Evolutionary conservation across 35 echinoderm and acorn worm species (phyloP), one percentile per base, ranked within the genome.

Genomic region (Ptychodera flava): DNA sequence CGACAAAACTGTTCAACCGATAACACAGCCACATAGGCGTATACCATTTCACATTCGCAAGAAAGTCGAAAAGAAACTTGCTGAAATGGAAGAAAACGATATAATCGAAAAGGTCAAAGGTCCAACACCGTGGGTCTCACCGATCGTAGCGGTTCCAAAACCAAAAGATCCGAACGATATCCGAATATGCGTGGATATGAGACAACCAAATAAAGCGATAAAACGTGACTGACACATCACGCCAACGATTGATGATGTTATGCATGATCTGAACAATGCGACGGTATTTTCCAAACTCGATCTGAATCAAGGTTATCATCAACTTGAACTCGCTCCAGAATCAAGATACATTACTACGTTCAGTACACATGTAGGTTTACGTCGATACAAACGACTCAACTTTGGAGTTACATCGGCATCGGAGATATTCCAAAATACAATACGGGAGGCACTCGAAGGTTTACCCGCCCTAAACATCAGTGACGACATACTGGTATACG

Each of bases 61-160:
- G 53, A 33, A 16, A 81, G 90, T 92, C 0, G 85, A 89, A 52
- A 85, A 78, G 45, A 78, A 91, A 36, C 78, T 91, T 27, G 28
- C 31, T 15, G 64, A 90, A 33, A 34, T 92, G 30, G 6, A 83
- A 36, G 79, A 82, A 16, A 77, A 78, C 31, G 89, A 94, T 82
- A 85, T 95, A 79, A 95, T 95, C 31, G 90, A 95, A 79, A 86
- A 85, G 0, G 90, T 95, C 28, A 37, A 36, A 29, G 78, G 81
- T 82, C 93, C 93, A n/a, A 95, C 90, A 64, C 93, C 93, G 85
- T 96, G 87, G 94, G 77, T 92, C 0, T 96, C 94, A n/a, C 90
- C 91, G 29, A 78, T 93, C 1, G 76, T 90, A 35, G 89, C 38
- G 14, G 80, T 93, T 16, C 84, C 88, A 28, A 93, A 91, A 79